Percentiles rank a stretch among this genome's conserved stretches.
These are phyloP conservation scores for Rynchops niger DNA, from an alignment of 2,113 vertebrate species.

Conservation along the genomic window DNA sequence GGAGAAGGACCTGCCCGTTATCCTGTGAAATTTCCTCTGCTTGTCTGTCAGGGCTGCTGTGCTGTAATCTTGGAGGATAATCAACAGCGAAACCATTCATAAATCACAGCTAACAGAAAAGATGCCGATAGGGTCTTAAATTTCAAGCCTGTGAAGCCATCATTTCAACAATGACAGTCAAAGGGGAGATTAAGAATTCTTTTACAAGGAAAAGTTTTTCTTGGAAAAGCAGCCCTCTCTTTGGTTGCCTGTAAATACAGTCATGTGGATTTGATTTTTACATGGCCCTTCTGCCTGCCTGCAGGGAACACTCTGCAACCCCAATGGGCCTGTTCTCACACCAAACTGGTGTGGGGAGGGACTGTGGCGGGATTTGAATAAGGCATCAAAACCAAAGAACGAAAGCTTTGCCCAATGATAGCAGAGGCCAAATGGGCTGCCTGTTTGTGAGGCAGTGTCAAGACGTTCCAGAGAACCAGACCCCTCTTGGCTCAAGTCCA, in stretches of 20 bases:
- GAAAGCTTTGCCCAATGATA: background rate
- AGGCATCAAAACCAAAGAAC: background rate
- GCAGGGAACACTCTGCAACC: constrained; percentile 15
- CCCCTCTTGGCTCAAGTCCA: background rate
- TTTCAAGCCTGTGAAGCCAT: constrained; percentile 61
- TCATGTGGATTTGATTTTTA: constrained; percentile 70
- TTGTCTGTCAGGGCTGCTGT: constrained; percentile 56
- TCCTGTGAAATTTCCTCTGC: constrained; percentile 40
- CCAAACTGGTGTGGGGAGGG: background rate
- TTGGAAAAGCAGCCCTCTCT: constrained; percentile 51
- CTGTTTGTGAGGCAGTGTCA: background rate
- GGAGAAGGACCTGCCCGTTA: constrained; percentile 1
- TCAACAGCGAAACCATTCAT: constrained; percentile 63
- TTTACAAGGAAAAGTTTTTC: constrained; percentile 68
- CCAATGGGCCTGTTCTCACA: background rate
- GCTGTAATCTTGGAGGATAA: constrained; percentile 62
- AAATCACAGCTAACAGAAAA: constrained; percentile 66
- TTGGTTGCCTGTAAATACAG: constrained; percentile 59
- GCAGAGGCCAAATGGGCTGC: background rate
- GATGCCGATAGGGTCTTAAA: constrained; percentile 58
- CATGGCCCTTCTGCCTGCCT: constrained; percentile 18
- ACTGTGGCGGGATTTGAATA: fast-evolving
- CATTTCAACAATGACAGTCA: constrained; percentile 65
- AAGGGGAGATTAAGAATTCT: constrained; percentile 68
- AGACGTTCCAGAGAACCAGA: background rate